phyloP scores from a whole-genome alignment of 2,888 invertebrate species.

The Lepidochitona cinerea region DNA sequence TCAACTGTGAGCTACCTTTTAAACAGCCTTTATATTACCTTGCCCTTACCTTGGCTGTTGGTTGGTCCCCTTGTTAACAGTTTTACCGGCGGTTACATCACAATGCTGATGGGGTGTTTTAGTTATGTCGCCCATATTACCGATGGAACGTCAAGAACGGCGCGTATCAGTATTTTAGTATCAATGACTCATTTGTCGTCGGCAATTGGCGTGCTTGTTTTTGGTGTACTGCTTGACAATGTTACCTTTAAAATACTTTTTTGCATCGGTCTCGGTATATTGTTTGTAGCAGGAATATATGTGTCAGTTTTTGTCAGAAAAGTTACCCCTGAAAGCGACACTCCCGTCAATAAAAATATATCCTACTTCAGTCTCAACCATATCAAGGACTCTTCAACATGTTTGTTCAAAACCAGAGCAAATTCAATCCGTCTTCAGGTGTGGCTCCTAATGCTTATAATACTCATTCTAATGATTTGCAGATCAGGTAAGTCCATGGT shows the following conservation, averaged over 20 bases:
- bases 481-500: conserved; percentile 43
- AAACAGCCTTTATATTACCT: conserved; percentile 56
- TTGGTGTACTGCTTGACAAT: conserved; percentile 80
- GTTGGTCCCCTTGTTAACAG: conserved; percentile 70
- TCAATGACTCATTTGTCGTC: conserved; percentile 86
- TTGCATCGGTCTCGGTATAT: conserved; percentile 57
- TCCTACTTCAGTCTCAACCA: conserved; percentile 14
- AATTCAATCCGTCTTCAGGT: conserved; percentile 33
- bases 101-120: conserved; percentile 74
- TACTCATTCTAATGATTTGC: conserved; percentile 41
- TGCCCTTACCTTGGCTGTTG: conserved; percentile 61
- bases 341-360: background rate
- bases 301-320: conserved; percentile 55
- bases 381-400: conserved; percentile 31
- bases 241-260: conserved; percentile 69
- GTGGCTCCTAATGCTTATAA: conserved; percentile 33
- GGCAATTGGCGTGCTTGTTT: conserved; percentile 85
- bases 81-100: conserved; percentile 70
- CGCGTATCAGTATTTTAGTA: conserved; percentile 86
- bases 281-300: conserved; percentile 66
- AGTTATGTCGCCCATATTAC: conserved; percentile 88
- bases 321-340: conserved; percentile 16
- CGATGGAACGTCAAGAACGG: conserved; percentile 79
- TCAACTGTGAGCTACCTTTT: conserved; percentile 44
- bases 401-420: conserved; percentile 41